These are phyloP conservation scores for Taenioides sp. DNA, from an alignment of 2,797 vertebrate species.

Conservation along the genomic window DNA sequence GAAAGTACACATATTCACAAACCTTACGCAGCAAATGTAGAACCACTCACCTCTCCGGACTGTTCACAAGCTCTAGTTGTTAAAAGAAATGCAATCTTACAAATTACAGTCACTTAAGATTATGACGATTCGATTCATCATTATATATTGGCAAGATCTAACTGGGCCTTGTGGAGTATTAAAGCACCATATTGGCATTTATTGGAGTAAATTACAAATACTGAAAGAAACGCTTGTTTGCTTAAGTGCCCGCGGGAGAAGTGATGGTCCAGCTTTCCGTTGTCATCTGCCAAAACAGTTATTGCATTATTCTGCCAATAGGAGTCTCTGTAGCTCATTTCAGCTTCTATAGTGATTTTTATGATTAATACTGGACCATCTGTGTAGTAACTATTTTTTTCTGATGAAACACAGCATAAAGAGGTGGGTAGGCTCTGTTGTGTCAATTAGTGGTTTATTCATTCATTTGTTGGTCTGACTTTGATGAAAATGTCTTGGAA, in stretches of 20 bases:
- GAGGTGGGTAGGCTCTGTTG: too few relatives aligned
- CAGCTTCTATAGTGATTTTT: neutral
- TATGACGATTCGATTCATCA: slow-evolving; percentile 4
- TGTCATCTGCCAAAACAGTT: neutral
- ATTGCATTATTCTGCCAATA: neutral
- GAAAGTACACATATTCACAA: slow-evolving; percentile 24
- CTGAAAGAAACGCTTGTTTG: neutral
- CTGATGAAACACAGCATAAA: too few relatives aligned
- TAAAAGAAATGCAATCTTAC: slow-evolving; percentile 6
- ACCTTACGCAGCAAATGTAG: slow-evolving; percentile 10
- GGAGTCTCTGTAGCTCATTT: neutral
- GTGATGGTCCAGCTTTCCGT: neutral
- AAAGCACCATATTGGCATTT: neutral
- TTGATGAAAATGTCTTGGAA: too few relatives aligned
- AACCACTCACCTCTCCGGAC: neutral
- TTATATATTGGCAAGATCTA: neutral
- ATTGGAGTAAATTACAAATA: neutral
- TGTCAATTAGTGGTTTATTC: too few relatives aligned
- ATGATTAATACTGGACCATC: neutral
- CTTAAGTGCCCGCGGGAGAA: neutral
- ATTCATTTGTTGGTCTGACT: too few relatives aligned
- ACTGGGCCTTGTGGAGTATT: neutral
- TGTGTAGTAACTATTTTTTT: too few relatives aligned
- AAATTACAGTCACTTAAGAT: slow-evolving; percentile 12
- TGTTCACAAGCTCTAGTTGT: neutral